Evolutionary conservation across 2,113 vertebrate species (phyloP), one percentile per base, ranked within the genome.

Genomic region (Sebastes fasciatus): DNA sequence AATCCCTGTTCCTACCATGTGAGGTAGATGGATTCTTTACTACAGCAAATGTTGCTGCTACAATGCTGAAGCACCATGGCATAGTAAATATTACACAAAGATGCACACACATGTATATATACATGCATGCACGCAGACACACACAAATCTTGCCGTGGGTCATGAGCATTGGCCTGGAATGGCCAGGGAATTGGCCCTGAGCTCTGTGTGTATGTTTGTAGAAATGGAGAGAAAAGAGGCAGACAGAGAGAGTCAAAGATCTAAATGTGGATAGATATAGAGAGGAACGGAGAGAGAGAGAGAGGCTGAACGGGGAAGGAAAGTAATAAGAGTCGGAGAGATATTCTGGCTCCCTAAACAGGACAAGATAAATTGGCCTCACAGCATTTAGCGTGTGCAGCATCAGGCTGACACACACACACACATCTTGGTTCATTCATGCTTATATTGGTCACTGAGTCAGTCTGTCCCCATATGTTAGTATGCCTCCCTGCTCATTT

Each of bases 331-430:
- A 82, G 71, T 65, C 80, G 57, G 23, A 75, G 45, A 68, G 60
- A 79, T 76, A 64, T 60, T 65, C 74, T 86, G 61, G 75, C 65
- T 77, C 77, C 75, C 55, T 72, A 69, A 84, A 80, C 64, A 45
- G 80, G 70, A 51, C 4, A 14, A 82, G 72, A 77, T 70, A 79
- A 89, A 89, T 71, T 74, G 72, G 76, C 66, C 77, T 63, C 70
- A 62, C 19, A 77, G 79, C 76, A 76, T 45, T 72, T 60, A 65
- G 80, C 11, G 11, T 74, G 54, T 23, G 60, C 42, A 69, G 68
- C 74, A 82, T 75, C 60, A 48, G 71, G 74, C 58, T 23, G 40
- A 79, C 76, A 77, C 60, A 21, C 16, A 58, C n/a, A 54, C 61
- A 58, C 19, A 66, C 7, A 61, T 10, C 63, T 63, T 12, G 51